A percentile compares a stretch with the other conserved stretches of the same genome.
These are phyloP conservation scores for Amphipoea oculea DNA, from an alignment of 2,888 invertebrate species.

Conservation along the genomic window DNA sequence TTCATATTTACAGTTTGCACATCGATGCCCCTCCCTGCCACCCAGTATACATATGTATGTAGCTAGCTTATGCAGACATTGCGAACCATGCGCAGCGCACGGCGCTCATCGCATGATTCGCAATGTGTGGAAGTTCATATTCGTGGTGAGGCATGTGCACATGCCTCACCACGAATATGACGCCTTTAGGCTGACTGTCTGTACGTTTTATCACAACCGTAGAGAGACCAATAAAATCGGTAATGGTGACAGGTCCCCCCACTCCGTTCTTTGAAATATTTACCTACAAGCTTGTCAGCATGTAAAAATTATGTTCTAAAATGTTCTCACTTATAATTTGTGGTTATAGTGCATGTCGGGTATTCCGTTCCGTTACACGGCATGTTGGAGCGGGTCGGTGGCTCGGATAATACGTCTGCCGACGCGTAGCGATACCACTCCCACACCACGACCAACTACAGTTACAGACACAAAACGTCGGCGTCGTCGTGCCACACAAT, in stretches of 20 bases:
- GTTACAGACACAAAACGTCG: conserved; percentile 88
- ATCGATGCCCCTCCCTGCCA: not conserved
- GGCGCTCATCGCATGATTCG: too few species aligned
- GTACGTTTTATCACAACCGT: not conserved
- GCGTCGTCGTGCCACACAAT: conserved; percentile 88
- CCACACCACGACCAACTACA: conserved; percentile 80
- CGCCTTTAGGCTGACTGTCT: not conserved
- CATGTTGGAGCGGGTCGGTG: conserved; percentile 84
- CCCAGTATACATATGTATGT: not conserved
- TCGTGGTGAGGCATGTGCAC: too few species aligned
- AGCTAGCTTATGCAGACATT: not conserved
- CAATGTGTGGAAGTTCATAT: too few species aligned
- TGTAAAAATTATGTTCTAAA: conserved; percentile 86
- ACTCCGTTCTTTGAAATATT: conserved; percentile 30
- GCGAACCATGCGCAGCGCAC: too few species aligned
- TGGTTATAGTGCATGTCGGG: conserved; percentile 89
- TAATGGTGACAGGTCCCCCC: conserved; percentile 10
- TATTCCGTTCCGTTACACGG: conserved; percentile 89
- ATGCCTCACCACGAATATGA: too few species aligned
- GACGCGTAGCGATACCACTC: conserved; percentile 74
- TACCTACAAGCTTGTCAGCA: conserved; percentile 77
- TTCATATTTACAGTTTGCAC: not conserved
- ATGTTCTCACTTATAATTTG: conserved; percentile 90
- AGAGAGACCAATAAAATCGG: conserved; percentile 7
- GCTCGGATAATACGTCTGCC: conserved; percentile 79